Evolutionary conservation across 2,888 invertebrate species (phyloP).

Genomic region (Megastigmus dorsalis): DNA sequence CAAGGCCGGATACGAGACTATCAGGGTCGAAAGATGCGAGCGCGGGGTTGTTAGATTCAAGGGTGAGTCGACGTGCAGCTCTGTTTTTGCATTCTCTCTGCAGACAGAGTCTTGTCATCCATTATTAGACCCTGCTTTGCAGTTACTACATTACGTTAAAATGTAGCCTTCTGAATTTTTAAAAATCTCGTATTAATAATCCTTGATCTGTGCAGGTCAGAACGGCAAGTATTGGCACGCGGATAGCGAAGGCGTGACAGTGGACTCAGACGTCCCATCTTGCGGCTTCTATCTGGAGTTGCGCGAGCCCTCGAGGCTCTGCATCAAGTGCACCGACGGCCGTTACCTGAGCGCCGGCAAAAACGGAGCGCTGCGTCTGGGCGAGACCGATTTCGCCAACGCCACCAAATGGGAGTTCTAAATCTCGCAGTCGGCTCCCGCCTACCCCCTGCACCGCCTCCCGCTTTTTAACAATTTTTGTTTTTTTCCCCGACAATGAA

Average conservation of each 20-base stretch:
- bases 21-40: constrained; percentile 91
- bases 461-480: neutral
- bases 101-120: too few species aligned
- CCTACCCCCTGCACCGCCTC: neutral
- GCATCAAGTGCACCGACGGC: constrained; percentile 87
- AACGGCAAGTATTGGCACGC: constrained; percentile 97
- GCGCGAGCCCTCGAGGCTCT: constrained; percentile 93
- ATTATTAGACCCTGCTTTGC: too few species aligned
- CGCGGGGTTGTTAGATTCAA: constrained; percentile 94
- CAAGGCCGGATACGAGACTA: constrained; percentile 95
- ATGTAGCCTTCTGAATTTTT: too few species aligned
- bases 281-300: constrained; percentile 94
- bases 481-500: too few species aligned
- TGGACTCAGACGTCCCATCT: constrained; percentile 87
- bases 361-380: constrained; percentile 92
- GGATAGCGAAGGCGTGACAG: constrained; percentile 89
- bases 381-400: constrained; percentile 83
- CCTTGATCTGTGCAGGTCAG: constrained; percentile 87
- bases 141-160: too few species aligned
- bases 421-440: constrained; percentile 28
- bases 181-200: neutral
- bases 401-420: constrained; percentile 98
- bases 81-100: neutral
- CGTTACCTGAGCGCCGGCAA: constrained; percentile 91
- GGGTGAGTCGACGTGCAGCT: constrained; percentile 77